Base-by-base conservation (phyloP, 1,140 invertebrate species). In the Oryzaephilus surinamensis region DNA sequence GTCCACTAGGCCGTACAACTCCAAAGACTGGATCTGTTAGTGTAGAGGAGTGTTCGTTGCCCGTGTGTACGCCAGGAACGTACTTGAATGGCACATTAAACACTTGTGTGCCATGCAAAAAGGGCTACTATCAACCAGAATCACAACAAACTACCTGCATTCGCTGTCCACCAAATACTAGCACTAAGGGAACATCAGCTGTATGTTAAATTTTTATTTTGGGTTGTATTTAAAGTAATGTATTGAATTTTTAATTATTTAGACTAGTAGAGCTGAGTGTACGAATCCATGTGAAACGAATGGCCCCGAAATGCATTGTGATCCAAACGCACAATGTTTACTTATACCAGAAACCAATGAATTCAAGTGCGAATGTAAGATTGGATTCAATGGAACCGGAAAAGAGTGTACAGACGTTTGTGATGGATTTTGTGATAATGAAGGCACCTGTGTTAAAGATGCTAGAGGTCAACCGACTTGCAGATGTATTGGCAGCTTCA, bases 281-380 rank as follows among this genome's bases (percentile, higher is more conserved):
- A 84, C 80, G 18, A 93, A 95, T 65, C 89, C 90, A 0, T 95
- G 91, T 56, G 81, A 91, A 54, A 86, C 82, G 54, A 81, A 79
- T 46, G 84, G 81, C 17, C 76, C 84, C 2, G 76, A 85, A 49
- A 81, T 84, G 72, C 78, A 88, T 35, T 96, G 91, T 54, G 85
- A 92, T 54, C 62, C 71, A 0, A 92, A 94, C 61, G 88, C 90
- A 0, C 84, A 90, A 54, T 94, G 93, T 60, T 70, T 94, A 0
- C 71, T 93, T 30, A 80, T 88, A 21, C 73, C 75, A 0, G 85
- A 92, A 56, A 89, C 83, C 1, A 82, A 78, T 43, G 84, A 89
- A 47, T 94, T 90, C 65, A 81, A 81, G 48, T 97, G 93, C 52
- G 82, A 91, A 57, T 97, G 93, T 62, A 95, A 93, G 56, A 82